Evolutionary conservation across 2,888 invertebrate genomes (phyloP).

Genomic region (Operophtera brumata): DNA sequence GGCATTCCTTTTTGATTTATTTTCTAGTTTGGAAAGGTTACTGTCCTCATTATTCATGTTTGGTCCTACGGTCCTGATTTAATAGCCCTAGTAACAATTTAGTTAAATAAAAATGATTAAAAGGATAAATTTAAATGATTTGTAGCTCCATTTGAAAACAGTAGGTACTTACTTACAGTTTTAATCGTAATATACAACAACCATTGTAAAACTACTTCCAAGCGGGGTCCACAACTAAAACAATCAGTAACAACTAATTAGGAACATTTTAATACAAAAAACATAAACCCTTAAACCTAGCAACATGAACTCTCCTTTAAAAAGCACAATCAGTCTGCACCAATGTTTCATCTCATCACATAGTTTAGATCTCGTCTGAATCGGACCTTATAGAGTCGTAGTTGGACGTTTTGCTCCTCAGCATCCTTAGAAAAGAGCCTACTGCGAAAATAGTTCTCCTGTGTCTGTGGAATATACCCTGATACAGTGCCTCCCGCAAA

Average conservation of each 20-base stretch:
- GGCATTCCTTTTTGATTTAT: conserved; percentile 1
- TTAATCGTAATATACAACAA: conserved; percentile 34
- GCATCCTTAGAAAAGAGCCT: conserved; percentile 87
- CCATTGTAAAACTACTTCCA: conserved; percentile 43
- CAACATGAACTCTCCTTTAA: conserved; percentile 49
- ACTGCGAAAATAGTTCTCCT: conserved; percentile 87
- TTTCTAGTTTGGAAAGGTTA: neutral
- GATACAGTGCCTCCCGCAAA: conserved; percentile 86
- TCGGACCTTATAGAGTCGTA: conserved; percentile 87
- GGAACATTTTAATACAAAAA: conserved; percentile 75
- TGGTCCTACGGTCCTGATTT: neutral
- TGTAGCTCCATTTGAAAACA: conserved; percentile 1
- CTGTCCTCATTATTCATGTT: neutral
- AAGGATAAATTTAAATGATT: neutral
- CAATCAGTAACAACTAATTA: conserved; percentile 62
- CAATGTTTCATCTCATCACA: conserved; percentile 59
- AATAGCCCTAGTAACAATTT: neutral
- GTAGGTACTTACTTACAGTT: neutral
- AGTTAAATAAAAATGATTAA: neutral
- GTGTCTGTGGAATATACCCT: conserved; percentile 89
- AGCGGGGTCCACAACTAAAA: conserved; percentile 53
- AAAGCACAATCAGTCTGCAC: conserved; percentile 75
- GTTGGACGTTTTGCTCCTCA: conserved; percentile 87
- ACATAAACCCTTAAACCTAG: conserved; percentile 51
- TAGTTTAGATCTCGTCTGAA: conserved; percentile 70